Evolutionary conservation across 2,888 invertebrate species (phyloP), one percentile per base, ranked within the genome.

Genomic region (Aleiodes leptofemur): DNA sequence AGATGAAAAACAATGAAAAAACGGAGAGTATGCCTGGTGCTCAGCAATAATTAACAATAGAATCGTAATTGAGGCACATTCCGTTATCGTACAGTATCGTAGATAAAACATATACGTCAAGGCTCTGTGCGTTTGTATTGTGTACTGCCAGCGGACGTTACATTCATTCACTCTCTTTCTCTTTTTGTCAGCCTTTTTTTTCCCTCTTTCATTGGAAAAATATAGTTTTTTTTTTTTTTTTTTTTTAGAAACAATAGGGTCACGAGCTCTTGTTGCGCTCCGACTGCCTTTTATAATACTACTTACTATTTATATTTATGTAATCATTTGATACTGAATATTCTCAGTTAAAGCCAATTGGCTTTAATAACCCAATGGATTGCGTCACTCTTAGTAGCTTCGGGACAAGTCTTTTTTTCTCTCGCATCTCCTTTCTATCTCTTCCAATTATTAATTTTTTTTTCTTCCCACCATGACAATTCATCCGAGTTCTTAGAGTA

Each of bases 31-130:
- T 69, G 68, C 77, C 79, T 79, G 80, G 79, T 78, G 79, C 80
- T 81, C 80, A 77, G 81, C 80, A 83, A 83, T 84, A 85, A 85
- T 86, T 85, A 85, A 85, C 84, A 85, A 83, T 83, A 80, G 81
- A 83, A 82, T 83, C 81, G 81, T 84, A 85, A 85, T 85, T 82
- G 84, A 83, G 82, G 81, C 80, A 51, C 68, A 84, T 82, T 84
- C 84, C 81, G 81, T 82, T 80, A 72, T 69, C 51, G 57, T 61
- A 31, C 9, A 23, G 50, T 68, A 51, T 23, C 23, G 23, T 68
- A 68, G 50, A 53, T 48, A 55, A 53, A 69, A 43, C 43, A 43
- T 73, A 53, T 68, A 73, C 68, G 78, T 80, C 80, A 80, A 79
- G 77, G 82, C 79, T 82, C 82, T 74, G 80, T 50, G 72, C 69